Evolutionary conservation across 2,888 invertebrate genomes (phyloP), one percentile per base, ranked within the genome.

Genomic region (Drosophila parthenogenetica): DNA sequence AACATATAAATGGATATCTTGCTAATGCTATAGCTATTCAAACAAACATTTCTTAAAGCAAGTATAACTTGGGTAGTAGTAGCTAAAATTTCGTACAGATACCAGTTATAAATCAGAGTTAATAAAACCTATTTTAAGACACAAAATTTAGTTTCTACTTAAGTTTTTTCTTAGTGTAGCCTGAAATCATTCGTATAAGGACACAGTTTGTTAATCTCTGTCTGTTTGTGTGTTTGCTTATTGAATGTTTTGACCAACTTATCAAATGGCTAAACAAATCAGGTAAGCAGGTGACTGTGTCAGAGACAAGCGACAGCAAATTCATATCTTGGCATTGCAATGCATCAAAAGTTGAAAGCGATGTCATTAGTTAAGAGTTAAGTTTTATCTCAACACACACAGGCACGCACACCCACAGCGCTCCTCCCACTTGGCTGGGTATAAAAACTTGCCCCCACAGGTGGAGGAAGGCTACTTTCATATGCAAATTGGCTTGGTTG

Each of bases 401-500:
- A 11, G 35, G 13, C 22, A 22, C 13, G 2, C 8, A 35, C 35
- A 13, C 11, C 13, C 35, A 11, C 29, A 29, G 29, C 10, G 7
- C 11, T 14, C 11, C 29, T 8, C 5, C 5, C 11, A 45, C 7
- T n/a, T 48, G 19, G 40, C n/a, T 10, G 3, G 16, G n/a, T n/a
- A n/a, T n/a, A 22, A 22, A 5, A 22, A 22, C 0, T 11, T 19
- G n/a, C 32, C 11, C 43, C 19, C 40, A 29, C 42, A 55, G 19
- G 43, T 43, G 45, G 22, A 35, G 22, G 43, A 40, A 35, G 32
- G 17, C 81, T 66, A 48, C 66, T 81, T 79, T 79, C 46, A 50
- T 67, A 87, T 87, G 82, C 82, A 85, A 87, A 87, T 85, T 81
- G 81, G 65, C 68, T 50, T 51, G 69, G 57, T 75, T 75, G 71